Evolutionary conservation across 2,113 vertebrate genomes (phyloP), one percentile per base, ranked within the genome.

Genomic region (Xyliphius kryptos): DNA sequence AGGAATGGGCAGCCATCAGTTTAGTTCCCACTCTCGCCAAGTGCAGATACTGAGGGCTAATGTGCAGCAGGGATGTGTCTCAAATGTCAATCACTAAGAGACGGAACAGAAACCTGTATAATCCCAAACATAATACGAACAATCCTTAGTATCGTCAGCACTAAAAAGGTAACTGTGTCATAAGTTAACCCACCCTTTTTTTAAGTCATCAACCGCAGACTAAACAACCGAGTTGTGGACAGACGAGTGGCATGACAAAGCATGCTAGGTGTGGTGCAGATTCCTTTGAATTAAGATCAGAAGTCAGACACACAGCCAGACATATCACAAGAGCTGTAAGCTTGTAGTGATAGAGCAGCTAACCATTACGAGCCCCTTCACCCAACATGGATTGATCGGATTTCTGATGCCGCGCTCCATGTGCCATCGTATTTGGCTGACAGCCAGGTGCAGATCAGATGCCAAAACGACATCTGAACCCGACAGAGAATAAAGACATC

Each of bases 1-100:
- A 58, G 61, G 51, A 73, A 43, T 56, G 66, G 66, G 57, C 62
- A 65, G 52, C 37, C 50, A 53, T 72, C 71, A 69, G 67, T 57
- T 48, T 56, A 69, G 58, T 22, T 52, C 56, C 54, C 52, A 41
- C 60, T 61, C 52, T 15, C 59, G 53, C 66, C 61, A 69, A 62
- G 19, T 40, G 52, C 26, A 69, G 8, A 52, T 15, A 21, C 19
- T 17, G 60, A 46, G n/a, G 50, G 54, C 41, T 62, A 46, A 58
- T 57, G 56, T 26, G 38, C 56, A 36, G 63, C 9, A 41, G 22
- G 54, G 37, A 36, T 56, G 20, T 10, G n/a, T 59, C 56, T 59
- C 56, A 59, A 59, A 59, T 59, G 21, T 47, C 56, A 47, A 47
- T 14, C 41, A 46, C 20, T 46, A 19, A 46, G n/a, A 6, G 43